Evolutionary conservation across 2,888 invertebrate genomes (phyloP), one percentile per base, ranked within the genome.

Genomic region (Willowsia nigromaculata): DNA sequence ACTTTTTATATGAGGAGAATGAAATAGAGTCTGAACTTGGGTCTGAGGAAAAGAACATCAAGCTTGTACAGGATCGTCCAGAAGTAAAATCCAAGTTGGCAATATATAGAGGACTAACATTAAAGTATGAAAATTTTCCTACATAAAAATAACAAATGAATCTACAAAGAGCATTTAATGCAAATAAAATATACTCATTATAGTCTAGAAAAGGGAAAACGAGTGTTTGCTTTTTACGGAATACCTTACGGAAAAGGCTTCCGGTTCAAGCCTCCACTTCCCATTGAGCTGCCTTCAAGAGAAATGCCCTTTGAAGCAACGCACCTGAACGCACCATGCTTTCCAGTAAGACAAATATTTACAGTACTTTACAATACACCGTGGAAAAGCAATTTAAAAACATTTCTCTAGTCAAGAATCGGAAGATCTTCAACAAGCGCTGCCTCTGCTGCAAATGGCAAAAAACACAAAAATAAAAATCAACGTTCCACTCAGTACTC

Each of bases 141-240:
- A 33, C 0, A 33, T 76, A 18, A 47, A 76, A 7, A 37, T 37
- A 13, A 43, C 13, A 40, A 1, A 9, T 40, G 0, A 13, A 3
- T 22, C 1, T 78, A 11, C 22, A 22, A 18, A 43, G 13, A 33
- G 1, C 18, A 37, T 40, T 22, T 47, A 18, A 81, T 40, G n/a
- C 30, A 13, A 30, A 1, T 15, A 30, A 15, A 62, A 30, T 30
- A 7, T 25, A 7, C 0, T 30, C 13, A 30, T 30, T 30, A 7
- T 15, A 74, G 74, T 25, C 13, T 74, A 11, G 6, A 47, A 25
- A 74, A 18, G 33, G 53, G 33, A 13, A 83, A 83, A 25, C 30
- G 22, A 33, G 71, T 83, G 1, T 71, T 33, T 53, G 27, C 85
- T 2, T 85, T 85, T 59, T 76, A 59, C 18, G 85, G 85, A 25